Percentiles rank a stretch among this genome's conserved stretches.
Evolutionary conservation across 2,888 invertebrate species (phyloP).

Genomic region (Lottia gigantea): DNA sequence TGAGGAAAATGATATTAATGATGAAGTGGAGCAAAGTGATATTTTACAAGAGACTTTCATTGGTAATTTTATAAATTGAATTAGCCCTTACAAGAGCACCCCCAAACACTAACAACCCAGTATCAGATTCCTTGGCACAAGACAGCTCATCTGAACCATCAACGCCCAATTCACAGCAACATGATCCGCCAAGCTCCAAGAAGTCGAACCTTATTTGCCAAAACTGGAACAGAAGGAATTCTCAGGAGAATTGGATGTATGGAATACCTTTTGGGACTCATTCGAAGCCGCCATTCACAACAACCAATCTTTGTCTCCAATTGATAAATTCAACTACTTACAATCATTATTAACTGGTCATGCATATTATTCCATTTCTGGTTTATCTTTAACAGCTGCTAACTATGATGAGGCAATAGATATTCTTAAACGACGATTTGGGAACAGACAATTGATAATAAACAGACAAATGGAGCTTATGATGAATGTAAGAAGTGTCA

Average conservation of each 20-base stretch:
- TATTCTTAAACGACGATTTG: background rate
- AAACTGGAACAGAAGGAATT: background rate
- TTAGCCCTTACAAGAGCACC: background rate
- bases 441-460: background rate
- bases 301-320: background rate
- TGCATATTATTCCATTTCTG: background rate
- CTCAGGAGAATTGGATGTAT: background rate
- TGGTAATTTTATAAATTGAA: background rate
- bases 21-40: background rate
- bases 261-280: background rate
- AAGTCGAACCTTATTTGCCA: background rate
- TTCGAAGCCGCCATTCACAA: background rate
- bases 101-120: background rate
- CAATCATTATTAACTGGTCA: background rate
- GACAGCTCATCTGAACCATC: too few species aligned
- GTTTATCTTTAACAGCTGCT: background rate
- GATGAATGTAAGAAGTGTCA: background rate
- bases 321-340: constrained; percentile 8
- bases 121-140: too few species aligned
- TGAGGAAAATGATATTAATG: background rate
- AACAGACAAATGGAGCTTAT: background rate
- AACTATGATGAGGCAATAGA: background rate
- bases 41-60: background rate
- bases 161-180: background rate
- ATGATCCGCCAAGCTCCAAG: background rate